Evolutionary conservation across 2,797 vertebrate species (phyloP).

Genomic region (Cryptoprocta ferox): DNA sequence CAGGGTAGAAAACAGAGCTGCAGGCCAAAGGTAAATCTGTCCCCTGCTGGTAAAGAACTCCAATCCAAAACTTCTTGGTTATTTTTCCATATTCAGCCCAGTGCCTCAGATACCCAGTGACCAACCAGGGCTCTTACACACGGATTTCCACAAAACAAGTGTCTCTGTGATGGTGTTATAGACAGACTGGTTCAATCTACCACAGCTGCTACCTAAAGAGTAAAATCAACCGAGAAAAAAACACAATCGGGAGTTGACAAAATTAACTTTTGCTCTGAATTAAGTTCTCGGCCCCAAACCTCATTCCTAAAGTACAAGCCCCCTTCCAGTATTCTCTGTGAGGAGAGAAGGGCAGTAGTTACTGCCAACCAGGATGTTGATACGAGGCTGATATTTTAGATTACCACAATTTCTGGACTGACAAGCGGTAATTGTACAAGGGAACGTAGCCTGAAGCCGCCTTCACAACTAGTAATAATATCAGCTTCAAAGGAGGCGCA

Average conservation of each 20-base stretch:
- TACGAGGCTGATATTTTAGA: not conserved
- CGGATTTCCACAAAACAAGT: constrained; percentile 33
- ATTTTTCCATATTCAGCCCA: not conserved
- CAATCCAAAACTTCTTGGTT: not conserved
- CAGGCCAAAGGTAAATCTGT: not conserved
- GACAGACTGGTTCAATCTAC: not conserved
- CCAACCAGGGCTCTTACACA: not conserved
- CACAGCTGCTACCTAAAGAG: not conserved
- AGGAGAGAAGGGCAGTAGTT: not conserved
- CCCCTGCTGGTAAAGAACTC: not conserved
- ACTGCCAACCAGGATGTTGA: not conserved
- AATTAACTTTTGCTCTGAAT: constrained; percentile 1
- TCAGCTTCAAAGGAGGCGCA: not conserved
- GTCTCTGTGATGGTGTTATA: not conserved
- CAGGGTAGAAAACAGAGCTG: not conserved
- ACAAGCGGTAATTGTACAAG: not conserved
- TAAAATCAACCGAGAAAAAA: not conserved
- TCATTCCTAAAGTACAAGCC: not conserved
- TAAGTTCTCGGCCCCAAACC: not conserved
- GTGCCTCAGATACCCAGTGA: not conserved
- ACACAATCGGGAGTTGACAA: not conserved
- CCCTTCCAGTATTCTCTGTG: not conserved
- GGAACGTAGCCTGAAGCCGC: not conserved
- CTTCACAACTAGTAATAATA: not conserved
- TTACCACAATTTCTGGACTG: constrained; percentile 5